Percentiles rank a stretch among this genome's conserved stretches.
Conservation (phyloP, 2,113 vertebrate genomes). For the Phycodurus eques region DNA sequence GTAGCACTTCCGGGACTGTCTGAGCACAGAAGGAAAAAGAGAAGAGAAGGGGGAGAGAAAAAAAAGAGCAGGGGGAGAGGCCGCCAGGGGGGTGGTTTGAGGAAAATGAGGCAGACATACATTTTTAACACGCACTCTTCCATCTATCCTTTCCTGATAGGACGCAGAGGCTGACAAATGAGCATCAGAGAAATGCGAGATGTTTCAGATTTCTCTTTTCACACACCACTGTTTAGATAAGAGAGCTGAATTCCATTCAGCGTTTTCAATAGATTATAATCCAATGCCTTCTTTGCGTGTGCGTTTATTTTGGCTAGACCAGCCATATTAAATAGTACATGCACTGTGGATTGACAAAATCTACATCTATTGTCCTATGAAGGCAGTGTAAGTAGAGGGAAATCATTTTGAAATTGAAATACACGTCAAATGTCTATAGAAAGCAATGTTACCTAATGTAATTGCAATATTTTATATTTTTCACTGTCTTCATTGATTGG, state of each 20-base stretch:
- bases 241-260: neutral
- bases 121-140: neutral
- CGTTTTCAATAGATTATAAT: neutral
- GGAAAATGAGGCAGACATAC: conserved; percentile 35
- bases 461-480: too few relatives aligned
- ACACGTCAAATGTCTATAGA: neutral
- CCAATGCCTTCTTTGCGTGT: neutral
- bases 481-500: too few relatives aligned
- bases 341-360: neutral
- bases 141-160: neutral
- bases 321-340: neutral
- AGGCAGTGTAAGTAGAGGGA: neutral
- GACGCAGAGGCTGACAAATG: neutral
- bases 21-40: conserved; percentile 64
- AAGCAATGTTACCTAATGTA: too few relatives aligned
- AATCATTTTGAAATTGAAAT: neutral
- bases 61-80: conserved; percentile 51
- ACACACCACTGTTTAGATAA: neutral
- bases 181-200: neutral
- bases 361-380: too few relatives aligned
- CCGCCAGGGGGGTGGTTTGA: conserved; percentile 47
- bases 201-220: neutral
- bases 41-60: conserved; percentile 48
- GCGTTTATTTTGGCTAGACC: neutral
- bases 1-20: conserved; percentile 73